Conservation (phyloP, 1,140 invertebrate genomes). For the Cyclina sinensis region DNA sequence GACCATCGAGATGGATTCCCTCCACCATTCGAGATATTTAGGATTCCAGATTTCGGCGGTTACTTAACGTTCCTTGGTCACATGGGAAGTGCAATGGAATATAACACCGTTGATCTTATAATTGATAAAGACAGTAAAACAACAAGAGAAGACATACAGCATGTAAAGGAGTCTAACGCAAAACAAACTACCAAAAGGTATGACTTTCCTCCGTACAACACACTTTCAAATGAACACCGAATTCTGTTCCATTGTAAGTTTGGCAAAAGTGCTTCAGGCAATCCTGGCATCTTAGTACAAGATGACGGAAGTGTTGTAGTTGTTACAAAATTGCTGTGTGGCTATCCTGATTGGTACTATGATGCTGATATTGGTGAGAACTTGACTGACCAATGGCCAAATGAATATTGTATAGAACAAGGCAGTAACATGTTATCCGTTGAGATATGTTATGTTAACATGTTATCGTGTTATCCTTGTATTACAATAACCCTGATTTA, state of each 20-base stretch:
- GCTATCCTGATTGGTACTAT: conserved; percentile 53
- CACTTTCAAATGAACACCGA: not conserved
- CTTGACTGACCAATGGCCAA: not conserved
- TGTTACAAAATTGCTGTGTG: conserved; percentile 45
- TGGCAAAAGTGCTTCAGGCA: conserved; percentile 33
- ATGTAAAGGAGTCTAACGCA: not conserved
- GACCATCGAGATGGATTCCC: not conserved
- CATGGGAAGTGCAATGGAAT: not conserved
- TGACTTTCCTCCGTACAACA: conserved; percentile 6
- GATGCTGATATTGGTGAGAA: not conserved
- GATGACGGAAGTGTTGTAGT: conserved; percentile 27
- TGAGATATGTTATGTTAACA: not conserved
- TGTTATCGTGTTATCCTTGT: too few species aligned
- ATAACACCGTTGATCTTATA: not conserved
- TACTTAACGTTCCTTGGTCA: conserved; percentile 5
- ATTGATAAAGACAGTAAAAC: not conserved
- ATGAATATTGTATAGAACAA: conserved; percentile 43
- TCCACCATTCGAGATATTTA: conserved; percentile 14
- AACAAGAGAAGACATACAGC: not conserved
- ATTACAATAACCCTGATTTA: not conserved
- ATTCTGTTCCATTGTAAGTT: conserved; percentile 35
- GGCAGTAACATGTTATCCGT: conserved; percentile 5
- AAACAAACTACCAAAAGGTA: not conserved
- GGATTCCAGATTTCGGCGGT: not conserved
- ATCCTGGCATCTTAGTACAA: not conserved